Percentiles rank a stretch among this genome's conserved stretches.
phyloP scores from a whole-genome alignment of 2,797 vertebrate genomes.

The Balearica regulorum region DNA sequence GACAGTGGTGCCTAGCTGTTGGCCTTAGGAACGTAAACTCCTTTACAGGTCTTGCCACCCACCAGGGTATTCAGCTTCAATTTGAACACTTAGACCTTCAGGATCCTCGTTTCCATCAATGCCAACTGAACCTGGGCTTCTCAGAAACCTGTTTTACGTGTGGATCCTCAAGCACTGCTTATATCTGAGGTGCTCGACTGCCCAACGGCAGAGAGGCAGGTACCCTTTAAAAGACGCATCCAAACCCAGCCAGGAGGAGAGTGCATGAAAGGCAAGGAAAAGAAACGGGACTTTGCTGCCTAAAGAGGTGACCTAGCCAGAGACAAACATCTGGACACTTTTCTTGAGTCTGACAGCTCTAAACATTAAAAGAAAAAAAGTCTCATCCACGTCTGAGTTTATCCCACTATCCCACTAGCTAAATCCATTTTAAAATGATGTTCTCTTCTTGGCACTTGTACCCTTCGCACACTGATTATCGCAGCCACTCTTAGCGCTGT shows the following conservation, averaged over 20 bases:
- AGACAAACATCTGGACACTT: background rate
- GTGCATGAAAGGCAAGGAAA: background rate
- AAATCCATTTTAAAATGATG: background rate
- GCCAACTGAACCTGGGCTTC: background rate
- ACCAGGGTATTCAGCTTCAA: background rate
- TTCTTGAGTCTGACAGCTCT: background rate
- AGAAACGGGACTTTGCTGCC: background rate
- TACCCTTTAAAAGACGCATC: background rate
- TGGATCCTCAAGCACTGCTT: background rate
- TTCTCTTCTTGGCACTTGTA: background rate
- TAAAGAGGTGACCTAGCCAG: background rate
- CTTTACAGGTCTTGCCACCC: background rate
- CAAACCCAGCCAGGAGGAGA: background rate
- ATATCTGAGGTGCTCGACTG: background rate
- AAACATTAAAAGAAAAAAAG: background rate
- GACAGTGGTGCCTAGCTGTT: background rate
- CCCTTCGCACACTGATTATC: background rate
- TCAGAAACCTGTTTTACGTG: background rate
- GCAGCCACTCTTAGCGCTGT: background rate
- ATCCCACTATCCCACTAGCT: background rate
- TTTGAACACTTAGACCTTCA: background rate
- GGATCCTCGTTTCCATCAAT: background rate
- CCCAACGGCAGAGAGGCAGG: background rate
- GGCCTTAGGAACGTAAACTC: background rate
- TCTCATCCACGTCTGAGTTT: background rate